Base-by-base conservation (phyloP, 2,888 invertebrate genomes). In the Clitarchus hookeri region DNA sequence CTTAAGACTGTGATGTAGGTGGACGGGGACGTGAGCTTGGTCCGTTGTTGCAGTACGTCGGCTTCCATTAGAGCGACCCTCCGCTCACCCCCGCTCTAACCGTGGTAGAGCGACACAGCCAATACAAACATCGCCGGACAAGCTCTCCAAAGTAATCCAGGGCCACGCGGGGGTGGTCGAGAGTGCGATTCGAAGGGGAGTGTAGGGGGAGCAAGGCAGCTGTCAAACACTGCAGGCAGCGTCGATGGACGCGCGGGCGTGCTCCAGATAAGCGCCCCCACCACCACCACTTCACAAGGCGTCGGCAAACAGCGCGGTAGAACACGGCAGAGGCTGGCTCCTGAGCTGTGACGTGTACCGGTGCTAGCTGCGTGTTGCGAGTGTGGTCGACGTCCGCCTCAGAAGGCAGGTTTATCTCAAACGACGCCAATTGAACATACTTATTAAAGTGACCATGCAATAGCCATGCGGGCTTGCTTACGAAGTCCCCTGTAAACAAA, bases 251-350 rank as follows among this genome's bases (percentile, higher is more conserved):
- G 23, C 65, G 53, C 53, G 19, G 53, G 53, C 36, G 53, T 53
- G 65, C n/a, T 65, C 65, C 48, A 48, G 48, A 48, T 48, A 48
- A 48, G 48, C 48, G 8, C 16, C 48, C 48, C 36, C 4, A 36
- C 36, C 36, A 1, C 36, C 36, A 1, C 4, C 4, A 1, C 36
- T 4, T 8, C 48, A 1, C 48, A 13, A 48, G 48, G 65, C 65
- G 65, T 65, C 65, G 65, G 65, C 65, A 65, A 65, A 65, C 65
- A 65, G 53, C 53, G 65, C n/a, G 65, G 65, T 9, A 65, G 65
- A 16, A 48, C 12, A 48, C 48, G 48, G 48, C 48, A 11, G 48
- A 48, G 48, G 1, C 48, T 48, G 48, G 48, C 36, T 36, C 36
- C 36, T 36, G 36, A 36, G 36, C 36, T 36, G 36, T 36, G 36